Conservation (phyloP, 2,797 vertebrate species). For the Gobio occitaniae region DNA sequence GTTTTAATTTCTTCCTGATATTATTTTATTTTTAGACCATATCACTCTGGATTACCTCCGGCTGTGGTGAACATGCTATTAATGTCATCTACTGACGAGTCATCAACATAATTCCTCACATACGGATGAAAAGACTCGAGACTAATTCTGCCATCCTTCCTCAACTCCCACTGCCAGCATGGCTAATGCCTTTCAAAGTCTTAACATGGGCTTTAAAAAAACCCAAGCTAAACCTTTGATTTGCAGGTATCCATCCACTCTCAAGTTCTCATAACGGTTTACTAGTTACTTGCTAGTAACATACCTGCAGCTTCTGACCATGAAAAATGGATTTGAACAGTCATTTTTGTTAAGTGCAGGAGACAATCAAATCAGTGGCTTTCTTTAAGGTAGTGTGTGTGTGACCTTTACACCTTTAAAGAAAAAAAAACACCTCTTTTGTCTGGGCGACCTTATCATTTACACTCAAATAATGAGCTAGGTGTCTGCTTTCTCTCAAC, state of each 20-base stretch:
- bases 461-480: slow-evolving; percentile 64
- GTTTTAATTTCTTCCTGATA: not conserved
- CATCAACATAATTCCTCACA: slow-evolving; percentile 57
- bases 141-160: slow-evolving; percentile 40
- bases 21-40: slow-evolving; percentile 39
- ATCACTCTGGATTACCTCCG: slow-evolving; percentile 47
- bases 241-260: not conserved
- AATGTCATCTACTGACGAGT: slow-evolving; percentile 51
- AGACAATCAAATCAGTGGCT: not conserved
- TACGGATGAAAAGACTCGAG: slow-evolving; percentile 40
- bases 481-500: slow-evolving; percentile 70
- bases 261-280: not conserved
- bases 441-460: slow-evolving; percentile 67
- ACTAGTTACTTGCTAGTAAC: not conserved
- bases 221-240: not conserved
- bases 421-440: slow-evolving; percentile 56
- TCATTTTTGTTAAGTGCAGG: not conserved
- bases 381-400: slow-evolving; percentile 25
- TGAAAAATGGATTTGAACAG: not conserved
- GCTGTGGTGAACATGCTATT: slow-evolving; percentile 44
- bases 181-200: slow-evolving; percentile 4
- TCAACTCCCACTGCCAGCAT: slow-evolving; percentile 10
- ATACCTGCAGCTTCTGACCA: not conserved
- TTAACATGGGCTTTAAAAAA: slow-evolving; percentile 1
- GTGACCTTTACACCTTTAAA: slow-evolving; percentile 22